phyloP scores from a whole-genome alignment of 2,888 invertebrate genomes.

The Polyommatus iphigenia region DNA sequence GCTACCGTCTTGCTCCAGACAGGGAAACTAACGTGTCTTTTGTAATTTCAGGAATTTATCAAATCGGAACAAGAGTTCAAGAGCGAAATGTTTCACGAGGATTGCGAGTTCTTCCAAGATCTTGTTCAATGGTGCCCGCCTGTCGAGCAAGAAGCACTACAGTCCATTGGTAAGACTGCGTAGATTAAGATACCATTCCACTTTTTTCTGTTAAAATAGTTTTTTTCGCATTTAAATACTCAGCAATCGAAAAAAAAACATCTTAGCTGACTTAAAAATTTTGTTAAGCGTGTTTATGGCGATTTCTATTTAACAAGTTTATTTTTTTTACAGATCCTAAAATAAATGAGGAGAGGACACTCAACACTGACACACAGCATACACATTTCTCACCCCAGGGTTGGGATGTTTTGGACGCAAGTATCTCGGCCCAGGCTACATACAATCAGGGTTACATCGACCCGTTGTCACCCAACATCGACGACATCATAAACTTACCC shows the following conservation, averaged over 20 bases:
- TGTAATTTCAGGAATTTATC: constrained; percentile 69
- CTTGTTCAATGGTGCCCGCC: constrained; percentile 81
- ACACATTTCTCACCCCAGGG: constrained; percentile 70
- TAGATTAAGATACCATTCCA: neutral
- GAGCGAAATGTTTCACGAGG: constrained; percentile 73
- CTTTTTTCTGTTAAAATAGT: neutral
- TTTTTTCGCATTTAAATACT: neutral
- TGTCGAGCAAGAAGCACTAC: constrained; percentile 74
- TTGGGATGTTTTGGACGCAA: constrained; percentile 67
- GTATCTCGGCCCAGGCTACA: constrained; percentile 57
- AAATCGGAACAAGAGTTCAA: constrained; percentile 70
- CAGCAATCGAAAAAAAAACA: neutral
- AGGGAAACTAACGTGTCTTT: constrained; percentile 50
- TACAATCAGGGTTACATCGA: constrained; percentile 56
- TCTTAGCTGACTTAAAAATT: neutral
- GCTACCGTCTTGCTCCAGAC: constrained; percentile 41
- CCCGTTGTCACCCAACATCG: constrained; percentile 58
- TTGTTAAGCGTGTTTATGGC: neutral
- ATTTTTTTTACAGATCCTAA: constrained; percentile 58
- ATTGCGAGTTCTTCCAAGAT: constrained; percentile 87
- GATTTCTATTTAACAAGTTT: neutral
- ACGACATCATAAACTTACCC: constrained; percentile 52
- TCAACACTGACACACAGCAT: constrained; percentile 68
- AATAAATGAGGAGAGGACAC: constrained; percentile 63
- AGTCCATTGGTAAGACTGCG: constrained; percentile 67